Conservation (phyloP, 2,113 vertebrate species). For the Furnarius figulus region DNA sequence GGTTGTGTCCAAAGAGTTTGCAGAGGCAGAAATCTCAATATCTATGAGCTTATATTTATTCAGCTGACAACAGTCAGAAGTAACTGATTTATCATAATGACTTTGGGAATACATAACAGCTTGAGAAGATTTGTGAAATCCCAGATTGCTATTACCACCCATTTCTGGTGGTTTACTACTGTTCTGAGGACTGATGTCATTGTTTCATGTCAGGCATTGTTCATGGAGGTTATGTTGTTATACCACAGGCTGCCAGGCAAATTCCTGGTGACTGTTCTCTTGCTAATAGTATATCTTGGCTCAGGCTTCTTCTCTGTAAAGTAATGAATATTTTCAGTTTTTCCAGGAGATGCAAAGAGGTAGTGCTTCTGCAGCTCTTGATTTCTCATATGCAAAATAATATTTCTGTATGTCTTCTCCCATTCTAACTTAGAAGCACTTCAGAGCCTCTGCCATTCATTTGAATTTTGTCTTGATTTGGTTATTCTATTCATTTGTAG, state of each 20-base stretch:
- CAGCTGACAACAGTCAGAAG: background rate
- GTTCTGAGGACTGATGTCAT: background rate
- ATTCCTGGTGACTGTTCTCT: background rate
- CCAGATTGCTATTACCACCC: background rate
- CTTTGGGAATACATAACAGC: background rate
- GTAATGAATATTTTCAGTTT: background rate
- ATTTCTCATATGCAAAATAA: background rate
- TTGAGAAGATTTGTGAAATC: background rate
- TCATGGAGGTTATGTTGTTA: background rate
- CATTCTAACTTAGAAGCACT: background rate
- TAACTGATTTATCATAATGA: background rate
- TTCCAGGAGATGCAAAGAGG: background rate
- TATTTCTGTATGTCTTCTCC: background rate
- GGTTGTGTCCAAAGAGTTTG: background rate
- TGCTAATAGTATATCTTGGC: background rate
- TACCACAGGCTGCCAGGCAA: background rate
- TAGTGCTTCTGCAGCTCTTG: background rate
- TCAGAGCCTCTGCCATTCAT: background rate
- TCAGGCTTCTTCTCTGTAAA: background rate
- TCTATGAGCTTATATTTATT: background rate
- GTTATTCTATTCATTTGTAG: slow-evolving; percentile 15
- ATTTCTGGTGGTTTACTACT: background rate
- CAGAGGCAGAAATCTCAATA: background rate
- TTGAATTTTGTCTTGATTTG: slow-evolving; percentile 23
- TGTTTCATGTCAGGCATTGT: background rate